Conservation (phyloP, 2,113 vertebrate species). For the Thomomys bottae region DNA sequence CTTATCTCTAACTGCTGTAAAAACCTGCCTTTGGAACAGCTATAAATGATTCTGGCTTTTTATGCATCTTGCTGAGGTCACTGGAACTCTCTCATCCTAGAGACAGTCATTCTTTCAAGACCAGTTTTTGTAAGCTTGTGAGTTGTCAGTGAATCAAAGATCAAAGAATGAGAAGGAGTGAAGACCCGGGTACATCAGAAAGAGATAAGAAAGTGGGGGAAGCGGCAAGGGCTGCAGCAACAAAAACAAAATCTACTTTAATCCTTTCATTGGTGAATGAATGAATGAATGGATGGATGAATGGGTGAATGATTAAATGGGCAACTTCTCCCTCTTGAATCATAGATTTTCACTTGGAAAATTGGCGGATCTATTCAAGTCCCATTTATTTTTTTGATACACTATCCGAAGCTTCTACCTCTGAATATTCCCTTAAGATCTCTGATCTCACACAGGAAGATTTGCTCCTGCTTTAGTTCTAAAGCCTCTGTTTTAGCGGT, state of each 20-base stretch:
- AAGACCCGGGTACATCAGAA: no score
- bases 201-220: neutral
- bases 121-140: neutral
- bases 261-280: neutral
- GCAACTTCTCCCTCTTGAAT: neutral
- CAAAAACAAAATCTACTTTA: neutral
- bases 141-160: constrained; percentile 5
- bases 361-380: neutral
- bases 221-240: neutral
- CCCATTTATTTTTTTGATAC: neutral
- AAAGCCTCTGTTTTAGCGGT: constrained; percentile 33
- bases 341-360: neutral
- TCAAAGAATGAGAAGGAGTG: neutral
- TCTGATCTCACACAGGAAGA: constrained; percentile 22
- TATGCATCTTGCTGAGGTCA: neutral
- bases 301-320: neutral
- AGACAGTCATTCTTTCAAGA: constrained; percentile 9
- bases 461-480: neutral
- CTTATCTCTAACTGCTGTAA: neutral
- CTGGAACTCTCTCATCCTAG: neutral
- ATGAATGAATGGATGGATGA: neutral
- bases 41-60: neutral
- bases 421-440: neutral
- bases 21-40: neutral
- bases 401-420: neutral